phyloP scores from a whole-genome alignment of 2,797 vertebrate genomes.

The Arctocebus calabarensis region DNA sequence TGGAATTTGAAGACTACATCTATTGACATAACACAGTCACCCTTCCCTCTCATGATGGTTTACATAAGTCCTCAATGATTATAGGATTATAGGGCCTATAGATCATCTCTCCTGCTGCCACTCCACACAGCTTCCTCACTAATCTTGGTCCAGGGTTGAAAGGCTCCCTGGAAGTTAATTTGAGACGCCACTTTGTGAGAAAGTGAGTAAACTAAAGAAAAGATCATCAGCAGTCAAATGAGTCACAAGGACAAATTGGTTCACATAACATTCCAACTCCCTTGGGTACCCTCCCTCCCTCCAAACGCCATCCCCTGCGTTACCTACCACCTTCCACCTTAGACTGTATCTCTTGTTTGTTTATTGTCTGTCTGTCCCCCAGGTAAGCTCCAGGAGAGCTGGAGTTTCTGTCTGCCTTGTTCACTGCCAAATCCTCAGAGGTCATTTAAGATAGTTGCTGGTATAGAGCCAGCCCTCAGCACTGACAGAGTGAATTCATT shows the following conservation, averaged over 20 bases:
- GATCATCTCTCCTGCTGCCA: neutral
- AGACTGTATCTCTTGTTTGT: neutral
- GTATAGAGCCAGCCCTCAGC: neutral
- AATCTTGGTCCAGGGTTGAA: neutral
- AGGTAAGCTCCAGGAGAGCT: neutral
- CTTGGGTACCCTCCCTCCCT: accelerated
- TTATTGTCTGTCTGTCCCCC: neutral
- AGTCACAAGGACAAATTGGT: neutral
- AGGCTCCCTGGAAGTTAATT: neutral
- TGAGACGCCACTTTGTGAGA: neutral
- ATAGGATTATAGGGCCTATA: neutral
- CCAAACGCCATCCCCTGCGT: neutral
- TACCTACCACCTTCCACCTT: neutral
- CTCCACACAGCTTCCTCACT: neutral
- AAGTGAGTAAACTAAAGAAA: neutral
- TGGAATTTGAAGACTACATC: neutral
- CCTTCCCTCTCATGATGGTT: neutral
- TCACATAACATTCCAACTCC: neutral
- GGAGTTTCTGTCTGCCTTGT: neutral
- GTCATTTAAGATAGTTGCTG: neutral
- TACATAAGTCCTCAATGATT: neutral
- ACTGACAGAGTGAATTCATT: neutral
- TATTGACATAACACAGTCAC: neutral
- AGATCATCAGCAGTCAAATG: no score
- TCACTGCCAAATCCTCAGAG: neutral